A percentile compares a stretch with the other conserved stretches of the same genome.
Conservation (phyloP, 1,140 invertebrate genomes). For the Ceratitis capitata region DNA sequence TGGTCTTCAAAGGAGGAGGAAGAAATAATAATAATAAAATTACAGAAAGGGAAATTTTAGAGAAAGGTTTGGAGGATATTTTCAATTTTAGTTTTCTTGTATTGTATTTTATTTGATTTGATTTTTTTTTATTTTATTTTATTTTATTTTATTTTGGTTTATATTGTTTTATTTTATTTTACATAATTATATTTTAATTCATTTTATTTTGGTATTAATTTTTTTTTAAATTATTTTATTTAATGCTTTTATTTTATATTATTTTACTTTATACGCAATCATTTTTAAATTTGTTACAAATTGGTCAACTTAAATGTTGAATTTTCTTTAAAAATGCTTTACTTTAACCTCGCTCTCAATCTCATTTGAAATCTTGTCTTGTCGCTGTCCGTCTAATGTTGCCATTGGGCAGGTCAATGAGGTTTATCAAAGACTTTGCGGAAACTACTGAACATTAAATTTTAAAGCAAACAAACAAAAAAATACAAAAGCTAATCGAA, state of each 20-base stretch:
- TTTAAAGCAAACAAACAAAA: too few species aligned
- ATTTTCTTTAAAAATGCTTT: too few species aligned
- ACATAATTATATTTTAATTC: too few species aligned
- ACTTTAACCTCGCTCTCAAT: conserved; percentile 21
- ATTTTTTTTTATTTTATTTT: too few species aligned
- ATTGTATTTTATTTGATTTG: too few species aligned
- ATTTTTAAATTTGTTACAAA: background rate
- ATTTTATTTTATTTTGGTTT: too few species aligned
- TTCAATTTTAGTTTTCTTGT: too few species aligned
- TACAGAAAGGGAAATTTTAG: background rate
- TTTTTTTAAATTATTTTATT: too few species aligned
- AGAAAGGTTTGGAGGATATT: background rate
- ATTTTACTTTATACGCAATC: background rate
- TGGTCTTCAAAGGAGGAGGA: background rate
- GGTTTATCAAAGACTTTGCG: conserved; percentile 10
- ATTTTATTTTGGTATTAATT: too few species aligned
- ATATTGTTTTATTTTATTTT: too few species aligned
- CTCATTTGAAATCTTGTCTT: background rate
- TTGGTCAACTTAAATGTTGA: background rate
- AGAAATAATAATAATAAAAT: too few species aligned
- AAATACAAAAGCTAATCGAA: background rate
- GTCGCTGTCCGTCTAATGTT: background rate
- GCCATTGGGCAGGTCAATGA: background rate
- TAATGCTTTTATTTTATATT: too few species aligned
- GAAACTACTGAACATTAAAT: background rate